Conservation (phyloP, 2,113 vertebrate genomes). For the Chinchilla lanigera region DNA sequence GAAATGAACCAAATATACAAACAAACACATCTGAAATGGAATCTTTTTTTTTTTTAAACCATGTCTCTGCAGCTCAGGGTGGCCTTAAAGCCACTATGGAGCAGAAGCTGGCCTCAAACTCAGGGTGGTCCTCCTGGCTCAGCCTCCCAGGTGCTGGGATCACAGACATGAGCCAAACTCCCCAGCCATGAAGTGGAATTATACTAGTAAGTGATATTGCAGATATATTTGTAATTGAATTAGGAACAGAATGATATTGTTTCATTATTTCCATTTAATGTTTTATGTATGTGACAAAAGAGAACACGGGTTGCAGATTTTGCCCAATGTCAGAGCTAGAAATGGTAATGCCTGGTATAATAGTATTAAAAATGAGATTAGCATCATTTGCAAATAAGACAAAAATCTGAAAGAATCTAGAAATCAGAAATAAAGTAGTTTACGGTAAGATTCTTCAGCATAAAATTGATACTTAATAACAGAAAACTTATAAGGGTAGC, state of each 20-base stretch:
- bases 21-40: neutral
- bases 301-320: neutral
- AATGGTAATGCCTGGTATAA: neutral
- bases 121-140: neutral
- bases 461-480: neutral
- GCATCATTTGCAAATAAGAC: neutral
- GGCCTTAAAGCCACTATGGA: neutral
- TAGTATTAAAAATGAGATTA: neutral
- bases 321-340: neutral
- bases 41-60: neutral
- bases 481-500: neutral
- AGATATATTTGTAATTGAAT: neutral
- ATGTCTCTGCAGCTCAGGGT: neutral
- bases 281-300: neutral
- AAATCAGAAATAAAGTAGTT: neutral
- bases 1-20: neutral
- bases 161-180: neutral
- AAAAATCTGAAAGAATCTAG: neutral
- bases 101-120: neutral
- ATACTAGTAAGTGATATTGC: neutral
- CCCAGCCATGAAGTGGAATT: neutral
- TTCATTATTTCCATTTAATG: neutral
- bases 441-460: neutral
- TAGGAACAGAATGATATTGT: neutral
- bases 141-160: neutral